Base-by-base conservation (phyloP, 2,797 vertebrate species). In the Hypotaenidia okinawae region DNA sequence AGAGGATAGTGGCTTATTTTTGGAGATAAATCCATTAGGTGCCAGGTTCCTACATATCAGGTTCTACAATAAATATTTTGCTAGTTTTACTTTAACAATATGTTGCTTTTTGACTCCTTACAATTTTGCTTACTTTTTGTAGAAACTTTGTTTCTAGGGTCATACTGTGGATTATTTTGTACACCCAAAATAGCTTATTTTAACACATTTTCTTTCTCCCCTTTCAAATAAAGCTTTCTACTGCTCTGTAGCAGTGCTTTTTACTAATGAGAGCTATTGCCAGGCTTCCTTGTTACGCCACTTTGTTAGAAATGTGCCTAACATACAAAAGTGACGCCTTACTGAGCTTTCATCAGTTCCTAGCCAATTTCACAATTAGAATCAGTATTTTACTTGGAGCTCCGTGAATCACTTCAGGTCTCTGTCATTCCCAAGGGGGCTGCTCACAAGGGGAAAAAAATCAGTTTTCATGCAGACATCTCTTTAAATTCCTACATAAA, bases 141-240 rank as follows among this genome's bases (percentile, higher is more conserved):
- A 92, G 90, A 81, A 68, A 87, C 91, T 80, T 14, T 95, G 49
- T 95, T 67, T 95, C 86, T 96, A 95, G 93, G 49, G 85, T 52
- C 83, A 85, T 88, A 70, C 68, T 87, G 80, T 78, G 83, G 82
- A 55, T 96, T 96, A 75, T 85, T 41, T 89, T 72, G 23, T 37
- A 81, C 64, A 90, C 33, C 28, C 76, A 66, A 95, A 96, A 92
- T 90, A 95, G 87, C 63, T 54, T 70, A 64, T 90, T 96, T 96
- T 80, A 83, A 78, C 62, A 43, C 61, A 70, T 85, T 90, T 80
- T 83, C 70, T 81, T 86, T 90, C 74, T 73, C 5, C 22, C 5
- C 16, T 93, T 93, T 84, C 82, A 90, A 49, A 87, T 54, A 91
- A 96, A 94, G 68, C 84, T 52, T 61, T 49, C 35, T 51, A 11